phyloP scores from a whole-genome alignment of 2,888 invertebrate species.

The Tuta absoluta region DNA sequence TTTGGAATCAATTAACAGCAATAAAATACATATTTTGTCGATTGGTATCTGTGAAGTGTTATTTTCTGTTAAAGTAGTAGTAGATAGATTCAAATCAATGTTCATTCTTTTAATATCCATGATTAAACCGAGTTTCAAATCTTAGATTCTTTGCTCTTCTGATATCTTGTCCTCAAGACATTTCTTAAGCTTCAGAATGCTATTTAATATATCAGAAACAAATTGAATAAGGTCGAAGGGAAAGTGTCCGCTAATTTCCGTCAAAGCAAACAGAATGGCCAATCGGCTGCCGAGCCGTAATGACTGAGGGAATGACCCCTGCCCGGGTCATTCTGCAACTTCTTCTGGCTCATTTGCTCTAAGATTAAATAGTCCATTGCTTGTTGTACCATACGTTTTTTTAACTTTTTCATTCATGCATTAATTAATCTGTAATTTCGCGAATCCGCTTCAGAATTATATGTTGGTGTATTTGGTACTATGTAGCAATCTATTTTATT shows the following conservation, averaged over 20 bases:
- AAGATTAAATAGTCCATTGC: not conserved
- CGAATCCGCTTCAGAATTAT: too few relatives aligned
- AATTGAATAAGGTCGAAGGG: constrained; percentile 20
- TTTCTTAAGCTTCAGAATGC: not conserved
- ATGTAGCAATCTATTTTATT: too few relatives aligned
- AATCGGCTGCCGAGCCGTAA: constrained; percentile 19
- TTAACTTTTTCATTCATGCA: not conserved
- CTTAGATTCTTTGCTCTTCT: too few relatives aligned
- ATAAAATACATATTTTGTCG: too few relatives aligned
- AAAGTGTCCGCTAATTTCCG: constrained; percentile 21
- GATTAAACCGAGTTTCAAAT: too few relatives aligned
- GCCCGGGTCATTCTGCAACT: constrained; percentile 1
- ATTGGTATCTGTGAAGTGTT: too few relatives aligned
- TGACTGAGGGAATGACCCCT: constrained; percentile 22
- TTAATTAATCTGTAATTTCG: not conserved
- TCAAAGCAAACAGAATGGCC: constrained; percentile 23
- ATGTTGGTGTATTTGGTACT: too few relatives aligned
- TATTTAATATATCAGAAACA: constrained; percentile 17
- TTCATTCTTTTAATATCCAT: too few relatives aligned
- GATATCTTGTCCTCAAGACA: not conserved
- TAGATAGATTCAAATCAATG: too few relatives aligned
- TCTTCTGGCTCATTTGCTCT: too few relatives aligned
- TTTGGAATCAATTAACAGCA: too few relatives aligned
- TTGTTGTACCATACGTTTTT: not conserved
- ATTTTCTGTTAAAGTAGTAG: too few relatives aligned